Percentiles rank a stretch among this genome's conserved stretches.
phyloP scores from a whole-genome alignment of 2,113 vertebrate genomes.

The Lampris megalopsis region DNA sequence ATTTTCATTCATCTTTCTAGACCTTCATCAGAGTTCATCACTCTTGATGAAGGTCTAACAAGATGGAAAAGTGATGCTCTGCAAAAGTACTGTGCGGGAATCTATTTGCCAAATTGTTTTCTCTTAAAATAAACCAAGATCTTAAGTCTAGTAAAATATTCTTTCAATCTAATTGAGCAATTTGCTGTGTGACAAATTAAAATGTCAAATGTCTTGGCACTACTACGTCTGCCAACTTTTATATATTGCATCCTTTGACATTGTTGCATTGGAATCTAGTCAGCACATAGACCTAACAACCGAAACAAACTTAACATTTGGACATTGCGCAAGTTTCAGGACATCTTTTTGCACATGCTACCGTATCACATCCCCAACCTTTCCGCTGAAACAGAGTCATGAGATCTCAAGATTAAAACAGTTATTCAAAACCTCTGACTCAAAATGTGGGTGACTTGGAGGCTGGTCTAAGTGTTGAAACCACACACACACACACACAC shows the following conservation, averaged over 20 bases:
- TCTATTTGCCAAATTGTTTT: too few relatives aligned
- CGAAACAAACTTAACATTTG: neutral
- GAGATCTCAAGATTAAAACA: conserved; percentile 15
- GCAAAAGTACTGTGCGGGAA: too few relatives aligned
- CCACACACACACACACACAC: conserved; percentile 4
- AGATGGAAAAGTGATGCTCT: too few relatives aligned
- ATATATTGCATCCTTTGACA: neutral
- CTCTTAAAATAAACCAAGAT: too few relatives aligned
- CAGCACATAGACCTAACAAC: neutral
- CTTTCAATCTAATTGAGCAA: neutral
- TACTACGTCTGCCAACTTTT: neutral
- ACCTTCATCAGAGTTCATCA: too few relatives aligned
- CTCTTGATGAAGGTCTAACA: too few relatives aligned
- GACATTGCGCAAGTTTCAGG: conserved; percentile 17
- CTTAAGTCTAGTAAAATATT: neutral
- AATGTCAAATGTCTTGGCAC: neutral
- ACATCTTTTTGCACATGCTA: conserved; percentile 20
- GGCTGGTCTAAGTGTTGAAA: too few relatives aligned
- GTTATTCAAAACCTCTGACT: neutral
- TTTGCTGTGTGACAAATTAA: neutral
- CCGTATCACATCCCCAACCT: neutral
- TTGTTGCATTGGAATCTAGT: neutral
- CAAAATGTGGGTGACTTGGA: too few relatives aligned
- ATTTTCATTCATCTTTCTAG: too few relatives aligned
- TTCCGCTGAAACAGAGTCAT: conserved; percentile 12